Evolutionary conservation across 2,888 invertebrate species (phyloP).

Genomic region (Kryphioiulus occultus): DNA sequence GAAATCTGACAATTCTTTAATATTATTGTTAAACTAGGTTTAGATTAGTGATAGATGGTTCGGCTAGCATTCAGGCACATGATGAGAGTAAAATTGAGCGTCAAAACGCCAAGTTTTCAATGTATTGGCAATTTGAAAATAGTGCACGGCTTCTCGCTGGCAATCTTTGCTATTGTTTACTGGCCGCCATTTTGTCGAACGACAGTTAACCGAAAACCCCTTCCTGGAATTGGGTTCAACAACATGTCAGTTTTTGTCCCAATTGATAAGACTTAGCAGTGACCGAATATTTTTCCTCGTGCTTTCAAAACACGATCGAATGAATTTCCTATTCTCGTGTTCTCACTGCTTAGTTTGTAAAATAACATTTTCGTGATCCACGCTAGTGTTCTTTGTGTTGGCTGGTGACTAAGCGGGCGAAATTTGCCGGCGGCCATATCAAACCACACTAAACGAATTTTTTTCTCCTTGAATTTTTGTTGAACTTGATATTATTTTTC

Average conservation of each 20-base stretch:
- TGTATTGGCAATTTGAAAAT: background rate
- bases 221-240: constrained; percentile 23
- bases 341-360: background rate
- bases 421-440: background rate
- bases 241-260: background rate
- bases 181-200: constrained; percentile 17
- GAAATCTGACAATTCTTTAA: background rate
- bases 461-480: too few species aligned
- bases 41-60: background rate
- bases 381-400: background rate
- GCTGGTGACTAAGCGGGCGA: too few species aligned
- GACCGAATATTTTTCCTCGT: background rate
- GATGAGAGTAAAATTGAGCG: background rate
- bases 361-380: background rate
- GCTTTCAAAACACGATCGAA: background rate
- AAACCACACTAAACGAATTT: background rate
- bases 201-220: constrained; percentile 17
- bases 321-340: background rate
- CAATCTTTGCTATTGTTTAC: background rate
- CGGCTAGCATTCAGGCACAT: background rate
- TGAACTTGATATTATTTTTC: too few species aligned
- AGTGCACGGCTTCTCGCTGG: background rate
- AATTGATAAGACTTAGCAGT: background rate
- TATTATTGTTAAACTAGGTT: background rate
- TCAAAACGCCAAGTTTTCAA: background rate